These are phyloP conservation scores for Herpetotheres cachinnans DNA, from an alignment of 2,113 vertebrate genomes.

Conservation along the genomic window DNA sequence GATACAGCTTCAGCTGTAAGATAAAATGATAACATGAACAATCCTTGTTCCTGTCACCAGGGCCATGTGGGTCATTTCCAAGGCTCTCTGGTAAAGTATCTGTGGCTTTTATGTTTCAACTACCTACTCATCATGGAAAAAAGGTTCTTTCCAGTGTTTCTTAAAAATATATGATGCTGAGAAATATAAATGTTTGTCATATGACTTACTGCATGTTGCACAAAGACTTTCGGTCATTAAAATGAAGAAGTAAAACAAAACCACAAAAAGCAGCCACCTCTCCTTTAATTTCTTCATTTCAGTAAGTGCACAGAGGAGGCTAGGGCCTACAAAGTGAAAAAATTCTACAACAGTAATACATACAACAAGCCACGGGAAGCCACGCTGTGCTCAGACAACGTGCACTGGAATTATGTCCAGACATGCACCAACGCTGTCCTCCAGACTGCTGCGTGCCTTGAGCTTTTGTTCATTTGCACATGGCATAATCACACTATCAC, in stretches of 20 bases:
- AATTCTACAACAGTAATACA: neutral
- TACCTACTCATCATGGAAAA: conserved; percentile 26
- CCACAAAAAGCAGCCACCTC: neutral
- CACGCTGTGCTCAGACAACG: neutral
- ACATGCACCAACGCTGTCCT: neutral
- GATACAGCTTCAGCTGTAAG: neutral
- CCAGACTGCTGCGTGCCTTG: neutral
- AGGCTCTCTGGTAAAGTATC: neutral
- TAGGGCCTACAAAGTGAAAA: neutral
- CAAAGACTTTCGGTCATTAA: conserved; percentile 16
- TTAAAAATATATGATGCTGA: conserved; percentile 29
- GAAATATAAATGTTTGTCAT: conserved; percentile 28
- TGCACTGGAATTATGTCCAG: neutral
- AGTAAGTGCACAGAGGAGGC: neutral
- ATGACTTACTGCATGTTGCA: conserved; percentile 26
- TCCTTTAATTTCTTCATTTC: conserved; percentile 18
- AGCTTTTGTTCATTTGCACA: neutral
- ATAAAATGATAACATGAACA: neutral
- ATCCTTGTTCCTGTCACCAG: conserved; percentile 37
- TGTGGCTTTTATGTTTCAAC: conserved; percentile 24
- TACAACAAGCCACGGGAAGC: neutral
- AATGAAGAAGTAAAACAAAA: conserved; percentile 54
- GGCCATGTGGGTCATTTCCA: conserved; percentile 41
- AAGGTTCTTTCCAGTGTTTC: conserved; percentile 50
- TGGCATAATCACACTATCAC: neutral